phyloP scores from a whole-genome alignment of 2,888 invertebrate genomes.

The Sycophila texana region DNA sequence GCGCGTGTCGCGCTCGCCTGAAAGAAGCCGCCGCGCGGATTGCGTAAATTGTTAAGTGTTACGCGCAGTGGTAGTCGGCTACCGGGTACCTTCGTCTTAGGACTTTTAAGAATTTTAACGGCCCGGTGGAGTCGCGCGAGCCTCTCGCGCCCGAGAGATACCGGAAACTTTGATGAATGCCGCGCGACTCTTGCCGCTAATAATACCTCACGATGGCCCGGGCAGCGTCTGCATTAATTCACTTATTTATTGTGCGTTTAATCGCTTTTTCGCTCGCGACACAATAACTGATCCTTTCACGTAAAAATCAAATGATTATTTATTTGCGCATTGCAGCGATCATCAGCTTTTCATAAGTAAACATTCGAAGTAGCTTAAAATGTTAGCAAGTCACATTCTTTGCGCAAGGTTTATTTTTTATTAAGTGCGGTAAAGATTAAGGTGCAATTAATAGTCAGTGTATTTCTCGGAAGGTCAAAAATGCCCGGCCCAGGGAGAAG shows the following conservation, averaged over 20 bases:
- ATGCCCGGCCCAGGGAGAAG: slow-evolving; percentile 15
- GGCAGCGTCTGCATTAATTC: slow-evolving; percentile 33
- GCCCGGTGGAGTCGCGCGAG: not conserved
- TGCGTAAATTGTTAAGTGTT: slow-evolving; percentile 39
- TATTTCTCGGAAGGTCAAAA: slow-evolving; percentile 31
- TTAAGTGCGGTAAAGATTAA: slow-evolving; percentile 8
- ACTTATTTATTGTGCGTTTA: slow-evolving; percentile 11
- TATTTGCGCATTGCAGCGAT: not conserved
- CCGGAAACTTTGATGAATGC: slow-evolving; percentile 34
- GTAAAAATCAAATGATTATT: not conserved
- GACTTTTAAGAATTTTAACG: slow-evolving; percentile 44
- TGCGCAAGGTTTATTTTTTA: too few relatives aligned
- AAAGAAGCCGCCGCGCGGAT: slow-evolving; percentile 37
- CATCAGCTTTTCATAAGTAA: too few relatives aligned
- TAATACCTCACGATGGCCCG: not conserved
- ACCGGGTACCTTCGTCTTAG: slow-evolving; percentile 9
- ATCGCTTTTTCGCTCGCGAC: not conserved
- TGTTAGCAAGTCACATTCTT: too few relatives aligned
- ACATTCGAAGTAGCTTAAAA: too few relatives aligned
- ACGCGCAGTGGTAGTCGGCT: not conserved
- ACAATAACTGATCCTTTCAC: not conserved
- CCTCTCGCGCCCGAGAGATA: slow-evolving; percentile 4
- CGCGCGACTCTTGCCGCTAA: not conserved
- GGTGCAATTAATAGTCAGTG: slow-evolving; percentile 19
- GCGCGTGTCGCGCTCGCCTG: slow-evolving; percentile 3